Evolutionary conservation across 2,797 vertebrate species (phyloP).

Genomic region (Sebastes variabilis): DNA sequence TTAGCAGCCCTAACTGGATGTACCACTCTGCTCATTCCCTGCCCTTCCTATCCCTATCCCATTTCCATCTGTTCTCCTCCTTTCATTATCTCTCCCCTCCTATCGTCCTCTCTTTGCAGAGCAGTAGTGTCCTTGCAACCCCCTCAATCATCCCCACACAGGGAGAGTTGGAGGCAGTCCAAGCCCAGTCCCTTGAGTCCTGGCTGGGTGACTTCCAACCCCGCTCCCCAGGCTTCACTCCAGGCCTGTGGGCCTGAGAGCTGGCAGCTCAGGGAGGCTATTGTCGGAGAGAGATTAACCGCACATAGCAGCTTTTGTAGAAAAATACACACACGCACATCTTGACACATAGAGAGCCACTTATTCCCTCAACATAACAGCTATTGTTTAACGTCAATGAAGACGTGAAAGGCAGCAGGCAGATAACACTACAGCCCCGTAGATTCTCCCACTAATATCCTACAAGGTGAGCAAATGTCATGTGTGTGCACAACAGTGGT

Average conservation of each 20-base stretch:
- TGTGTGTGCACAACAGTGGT: conserved; percentile 14
- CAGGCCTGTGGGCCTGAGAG: conserved; percentile 69
- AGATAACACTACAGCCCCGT: background rate
- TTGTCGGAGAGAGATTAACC: conserved; percentile 76
- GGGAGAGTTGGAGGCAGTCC: conserved; percentile 68
- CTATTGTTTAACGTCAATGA: conserved; percentile 53
- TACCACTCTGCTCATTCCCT: conserved; percentile 4
- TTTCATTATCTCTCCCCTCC: conserved; percentile 45
- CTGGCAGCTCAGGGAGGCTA: conserved; percentile 70
- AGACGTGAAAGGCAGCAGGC: conserved; percentile 33
- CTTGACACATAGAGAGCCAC: conserved; percentile 26
- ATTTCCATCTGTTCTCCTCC: conserved; percentile 52
- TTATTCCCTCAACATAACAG: conserved; percentile 47
- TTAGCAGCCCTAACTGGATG: conserved; percentile 16
- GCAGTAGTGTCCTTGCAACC: conserved; percentile 67
- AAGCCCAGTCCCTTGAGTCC: conserved; percentile 69
- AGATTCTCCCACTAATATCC: conserved; percentile 14
- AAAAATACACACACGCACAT: conserved; percentile 26
- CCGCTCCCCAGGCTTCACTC: conserved; percentile 70
- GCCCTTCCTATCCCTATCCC: conserved; percentile 20
- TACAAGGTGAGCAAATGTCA: conserved; percentile 46
- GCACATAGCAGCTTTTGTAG: conserved; percentile 70
- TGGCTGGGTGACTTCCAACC: conserved; percentile 76
- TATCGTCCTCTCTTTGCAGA: conserved; percentile 34
- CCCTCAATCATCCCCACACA: conserved; percentile 73